phyloP scores from a whole-genome alignment of 2,113 vertebrate species.

The Platichthys flesus region DNA sequence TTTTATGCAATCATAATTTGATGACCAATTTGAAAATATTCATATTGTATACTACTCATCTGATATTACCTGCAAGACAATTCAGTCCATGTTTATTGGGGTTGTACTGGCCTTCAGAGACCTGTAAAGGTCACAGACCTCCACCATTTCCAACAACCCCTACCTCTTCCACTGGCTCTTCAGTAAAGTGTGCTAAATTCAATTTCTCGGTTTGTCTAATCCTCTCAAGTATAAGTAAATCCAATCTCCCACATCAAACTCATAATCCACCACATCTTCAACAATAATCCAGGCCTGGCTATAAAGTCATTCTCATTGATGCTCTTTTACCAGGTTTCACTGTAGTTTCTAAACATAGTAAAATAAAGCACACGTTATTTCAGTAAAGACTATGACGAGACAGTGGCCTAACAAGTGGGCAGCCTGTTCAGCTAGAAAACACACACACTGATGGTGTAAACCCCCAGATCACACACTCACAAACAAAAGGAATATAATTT shows the following conservation, averaged over 20 bases:
- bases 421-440: neutral
- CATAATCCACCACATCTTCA: conserved; percentile 10
- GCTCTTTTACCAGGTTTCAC: conserved; percentile 1
- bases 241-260: conserved; percentile 40
- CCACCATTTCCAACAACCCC: conserved; percentile 21
- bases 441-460: neutral
- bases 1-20: too few species aligned
- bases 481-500: neutral
- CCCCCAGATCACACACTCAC: neutral
- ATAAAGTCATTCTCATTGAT: neutral
- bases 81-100: too few species aligned
- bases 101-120: too few species aligned
- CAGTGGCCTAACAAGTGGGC: neutral
- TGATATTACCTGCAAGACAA: too few species aligned
- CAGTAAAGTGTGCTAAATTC: conserved; percentile 41
- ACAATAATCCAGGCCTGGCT: conserved; percentile 35
- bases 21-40: too few species aligned
- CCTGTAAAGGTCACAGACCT: neutral
- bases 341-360: neutral
- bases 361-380: neutral
- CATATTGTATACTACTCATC: too few species aligned
- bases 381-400: neutral
- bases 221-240: conserved; percentile 58
- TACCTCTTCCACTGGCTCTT: conserved; percentile 28
- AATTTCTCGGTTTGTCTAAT: conserved; percentile 46